Evolutionary conservation across 2,113 vertebrate genomes (phyloP).

Genomic region (Pelodiscus sinensis): DNA sequence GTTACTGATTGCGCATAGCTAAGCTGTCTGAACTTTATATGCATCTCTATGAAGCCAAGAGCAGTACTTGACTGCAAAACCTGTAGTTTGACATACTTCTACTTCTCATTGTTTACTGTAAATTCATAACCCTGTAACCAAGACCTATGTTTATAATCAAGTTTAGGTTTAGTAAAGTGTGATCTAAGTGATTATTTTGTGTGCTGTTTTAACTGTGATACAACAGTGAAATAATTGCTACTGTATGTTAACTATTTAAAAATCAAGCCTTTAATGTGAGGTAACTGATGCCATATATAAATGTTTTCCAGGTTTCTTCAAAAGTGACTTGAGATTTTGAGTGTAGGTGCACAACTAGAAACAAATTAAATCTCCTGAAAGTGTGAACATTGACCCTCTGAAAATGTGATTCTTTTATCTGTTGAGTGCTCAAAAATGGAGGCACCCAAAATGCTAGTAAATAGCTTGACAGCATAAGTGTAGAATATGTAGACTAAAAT

Average conservation of each 20-base stretch:
- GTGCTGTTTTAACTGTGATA: neutral
- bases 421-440: neutral
- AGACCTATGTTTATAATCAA: neutral
- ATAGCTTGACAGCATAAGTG: neutral
- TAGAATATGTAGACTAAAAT: neutral
- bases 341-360: neutral
- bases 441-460: neutral
- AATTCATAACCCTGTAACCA: neutral
- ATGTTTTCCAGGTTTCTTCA: neutral
- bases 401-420: neutral
- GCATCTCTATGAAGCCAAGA: neutral
- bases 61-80: neutral
- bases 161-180: neutral
- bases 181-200: neutral
- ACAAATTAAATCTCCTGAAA: neutral
- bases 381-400: neutral
- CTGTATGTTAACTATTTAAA: neutral
- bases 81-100: too few relatives aligned
- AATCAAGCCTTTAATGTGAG: neutral
- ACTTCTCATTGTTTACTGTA: neutral
- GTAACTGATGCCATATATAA: neutral
- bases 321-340: neutral
- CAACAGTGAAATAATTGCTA: too few relatives aligned
- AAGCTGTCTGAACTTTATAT: neutral
- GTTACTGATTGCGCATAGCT: rapidly evolving